Base-by-base conservation (phyloP, 2,797 vertebrate genomes). In the Tauraco hartlaubi region DNA sequence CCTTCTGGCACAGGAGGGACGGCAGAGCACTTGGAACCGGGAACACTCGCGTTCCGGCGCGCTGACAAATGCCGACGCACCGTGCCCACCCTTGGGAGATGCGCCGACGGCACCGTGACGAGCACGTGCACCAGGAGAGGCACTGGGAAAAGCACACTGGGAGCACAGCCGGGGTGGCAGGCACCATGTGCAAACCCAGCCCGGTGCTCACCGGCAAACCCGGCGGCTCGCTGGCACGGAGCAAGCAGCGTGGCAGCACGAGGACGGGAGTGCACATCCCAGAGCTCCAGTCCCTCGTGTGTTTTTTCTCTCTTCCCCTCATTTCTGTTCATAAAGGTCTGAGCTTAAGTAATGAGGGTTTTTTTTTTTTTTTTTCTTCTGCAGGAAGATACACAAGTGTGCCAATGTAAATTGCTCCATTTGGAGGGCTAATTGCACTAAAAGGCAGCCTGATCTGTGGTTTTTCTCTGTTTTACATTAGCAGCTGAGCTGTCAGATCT, bases 381-480 rank as follows among this genome's bases (percentile, higher is more conserved):
- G 96, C 96, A 96, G 96, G 96, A 97, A 97, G 96, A 97, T 96
- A 97, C 96, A 97, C 96, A 96, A 96, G 96, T 93, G 92, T 97
- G 96, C 97, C 97, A 92, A 96, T 97, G 96, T 97, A 98, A 98
- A 98, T 98, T 97, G 97, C 96, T 97, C 96, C 96, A 97, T 97
- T 98, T 97, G 96, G 97, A 98, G 97, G 95, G 96, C 97, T 98
- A 98, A 98, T 98, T 98, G 97, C 95, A 96, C 96, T 96, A 97
- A 97, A 97, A 97, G 94, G 95, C 94, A 97, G 96, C 95, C 95
- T 96, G 95, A 97, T 97, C 96, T 96, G 95, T 96, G 95, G 95
- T 95, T 94, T 96, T 96, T 94, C 95, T 95, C 94, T 97, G 94
- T 97, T 97, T 92, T 97, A 97, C 96, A 96, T 97, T 98, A 97